These are phyloP conservation scores for Eonycteris spelaea DNA, from an alignment of 2,113 vertebrate species.

Conservation along the genomic window DNA sequence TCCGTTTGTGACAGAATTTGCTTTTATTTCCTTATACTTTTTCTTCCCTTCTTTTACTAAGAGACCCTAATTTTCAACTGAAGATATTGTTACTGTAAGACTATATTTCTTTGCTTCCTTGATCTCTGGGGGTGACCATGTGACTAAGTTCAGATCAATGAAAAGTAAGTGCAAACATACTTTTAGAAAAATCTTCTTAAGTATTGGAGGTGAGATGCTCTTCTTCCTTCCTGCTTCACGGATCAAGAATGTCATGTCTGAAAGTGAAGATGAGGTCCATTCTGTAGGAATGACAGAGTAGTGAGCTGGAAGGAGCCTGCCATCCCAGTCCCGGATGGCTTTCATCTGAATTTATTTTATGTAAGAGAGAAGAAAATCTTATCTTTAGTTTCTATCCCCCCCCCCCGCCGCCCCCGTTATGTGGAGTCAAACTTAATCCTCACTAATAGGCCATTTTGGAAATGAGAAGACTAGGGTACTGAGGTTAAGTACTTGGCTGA, in stretches of 20 bases:
- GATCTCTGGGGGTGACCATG: background rate
- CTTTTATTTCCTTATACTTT: background rate
- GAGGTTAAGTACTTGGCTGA: background rate
- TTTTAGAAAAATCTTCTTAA: background rate
- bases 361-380: slow-evolving; percentile 15
- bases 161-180: background rate
- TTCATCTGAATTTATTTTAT: background rate
- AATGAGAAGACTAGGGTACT: background rate
- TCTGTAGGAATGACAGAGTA: background rate
- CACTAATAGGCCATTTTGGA: background rate
- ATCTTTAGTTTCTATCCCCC: background rate
- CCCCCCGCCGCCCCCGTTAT: background rate
- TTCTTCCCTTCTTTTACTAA: background rate
- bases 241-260: background rate
- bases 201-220: background rate
- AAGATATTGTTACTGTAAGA: background rate
- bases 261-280: background rate
- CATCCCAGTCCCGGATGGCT: background rate
- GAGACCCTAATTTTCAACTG: background rate
- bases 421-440: background rate
- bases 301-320: background rate
- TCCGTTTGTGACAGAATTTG: background rate
- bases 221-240: background rate
- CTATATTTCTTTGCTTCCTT: background rate
- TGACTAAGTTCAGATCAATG: background rate